These are phyloP conservation scores for Carduelis carduelis DNA, from an alignment of 2,797 vertebrate genomes.

Conservation along the genomic window DNA sequence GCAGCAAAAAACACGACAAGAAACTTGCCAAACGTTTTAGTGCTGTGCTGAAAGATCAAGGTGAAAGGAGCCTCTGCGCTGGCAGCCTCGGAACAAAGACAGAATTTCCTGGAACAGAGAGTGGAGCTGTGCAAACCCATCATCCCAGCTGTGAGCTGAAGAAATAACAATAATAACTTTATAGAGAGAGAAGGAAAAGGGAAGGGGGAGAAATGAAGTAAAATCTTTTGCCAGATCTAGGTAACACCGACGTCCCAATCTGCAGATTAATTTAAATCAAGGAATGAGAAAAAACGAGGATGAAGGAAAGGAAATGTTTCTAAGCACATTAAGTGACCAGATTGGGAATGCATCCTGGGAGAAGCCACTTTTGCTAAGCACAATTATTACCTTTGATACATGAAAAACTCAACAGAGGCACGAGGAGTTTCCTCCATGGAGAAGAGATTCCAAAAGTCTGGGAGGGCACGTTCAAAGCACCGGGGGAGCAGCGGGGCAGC, in stretches of 20 bases:
- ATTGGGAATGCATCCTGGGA: background rate
- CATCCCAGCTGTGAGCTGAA: background rate
- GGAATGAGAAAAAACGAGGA: background rate
- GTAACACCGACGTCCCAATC: background rate
- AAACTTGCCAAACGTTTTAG: constrained; percentile 40
- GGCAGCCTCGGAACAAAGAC: constrained; percentile 42
- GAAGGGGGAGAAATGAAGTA: background rate
- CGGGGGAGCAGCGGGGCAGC: background rate
- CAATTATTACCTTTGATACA: background rate
- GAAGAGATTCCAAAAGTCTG: background rate
- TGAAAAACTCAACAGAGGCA: background rate
- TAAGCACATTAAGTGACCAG: background rate
- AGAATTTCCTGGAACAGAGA: constrained; percentile 41
- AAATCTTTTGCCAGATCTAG: background rate
- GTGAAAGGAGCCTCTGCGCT: constrained; percentile 24
- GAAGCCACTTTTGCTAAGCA: background rate
- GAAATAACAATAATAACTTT: constrained; percentile 1
- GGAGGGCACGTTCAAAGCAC: background rate
- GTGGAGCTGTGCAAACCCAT: background rate
- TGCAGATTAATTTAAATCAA: background rate
- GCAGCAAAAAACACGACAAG: constrained; percentile 24
- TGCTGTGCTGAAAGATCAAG: constrained; percentile 55
- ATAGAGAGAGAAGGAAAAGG: background rate
- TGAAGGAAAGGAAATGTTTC: background rate
- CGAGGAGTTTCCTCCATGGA: background rate